These are phyloP conservation scores for Onychomys leucogaster DNA, from an alignment of 2,797 vertebrate species.

Conservation along the genomic window DNA sequence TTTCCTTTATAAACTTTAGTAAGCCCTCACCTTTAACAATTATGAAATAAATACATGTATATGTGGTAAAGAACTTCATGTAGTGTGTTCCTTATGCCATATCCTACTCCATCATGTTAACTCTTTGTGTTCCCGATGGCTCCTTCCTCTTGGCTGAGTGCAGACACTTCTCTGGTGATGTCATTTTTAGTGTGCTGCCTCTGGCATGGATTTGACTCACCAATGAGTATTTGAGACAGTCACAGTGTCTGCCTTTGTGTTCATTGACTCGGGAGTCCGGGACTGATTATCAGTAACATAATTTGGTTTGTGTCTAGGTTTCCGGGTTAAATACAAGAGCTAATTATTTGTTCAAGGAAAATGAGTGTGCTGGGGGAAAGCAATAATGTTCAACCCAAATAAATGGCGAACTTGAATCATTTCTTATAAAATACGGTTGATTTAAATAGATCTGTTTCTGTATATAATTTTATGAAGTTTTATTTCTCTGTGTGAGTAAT, in stretches of 20 bases:
- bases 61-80: background rate
- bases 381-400: background rate
- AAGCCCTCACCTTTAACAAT: background rate
- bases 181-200: background rate
- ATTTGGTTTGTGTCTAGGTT: slow-evolving; percentile 26
- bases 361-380: slow-evolving; percentile 15
- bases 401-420: slow-evolving; percentile 9
- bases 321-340: slow-evolving; percentile 24
- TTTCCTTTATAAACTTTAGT: slow-evolving; percentile 26
- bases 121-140: background rate
- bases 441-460: slow-evolving; percentile 24
- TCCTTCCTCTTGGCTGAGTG: background rate
- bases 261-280: background rate
- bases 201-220: background rate
- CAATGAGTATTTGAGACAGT: background rate
- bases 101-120: background rate
- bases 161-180: background rate
- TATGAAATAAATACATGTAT: background rate
- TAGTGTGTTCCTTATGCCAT: background rate
- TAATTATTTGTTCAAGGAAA: slow-evolving; percentile 47
- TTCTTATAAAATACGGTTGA: slow-evolving; percentile 28
- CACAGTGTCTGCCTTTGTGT: background rate
- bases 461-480: background rate
- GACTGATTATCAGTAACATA: background rate
- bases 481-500: no score